Percentiles rank a stretch among this genome's conserved stretches.
These are phyloP conservation scores for Parnassius mnemosyne DNA, from an alignment of 2,888 invertebrate genomes.

Conservation along the genomic window DNA sequence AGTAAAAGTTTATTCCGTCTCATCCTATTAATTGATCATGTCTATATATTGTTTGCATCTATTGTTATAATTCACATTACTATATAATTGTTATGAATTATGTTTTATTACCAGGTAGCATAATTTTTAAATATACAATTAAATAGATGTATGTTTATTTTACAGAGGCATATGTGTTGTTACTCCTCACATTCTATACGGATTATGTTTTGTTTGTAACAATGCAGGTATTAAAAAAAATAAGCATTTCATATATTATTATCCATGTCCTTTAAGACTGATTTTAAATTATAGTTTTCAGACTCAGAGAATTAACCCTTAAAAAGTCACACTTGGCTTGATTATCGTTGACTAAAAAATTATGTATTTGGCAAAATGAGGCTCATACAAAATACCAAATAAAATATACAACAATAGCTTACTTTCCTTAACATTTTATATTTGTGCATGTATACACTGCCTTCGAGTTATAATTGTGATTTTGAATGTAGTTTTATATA, in stretches of 20 bases:
- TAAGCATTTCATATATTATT: no score
- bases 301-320: not conserved
- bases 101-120: not conserved
- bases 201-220: no score
- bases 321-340: not conserved
- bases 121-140: no score
- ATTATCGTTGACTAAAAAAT: not conserved
- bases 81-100: conserved; percentile 6
- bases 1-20: conserved; percentile 9
- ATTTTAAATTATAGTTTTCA: no score
- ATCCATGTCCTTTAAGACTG: no score
- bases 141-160: no score
- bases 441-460: conserved; percentile 66
- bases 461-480: conserved; percentile 62
- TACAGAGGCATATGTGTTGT: no score
- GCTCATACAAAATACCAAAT: conserved; percentile 27
- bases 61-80: conserved; percentile 10
- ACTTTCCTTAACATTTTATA: conserved; percentile 48
- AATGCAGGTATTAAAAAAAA: no score
- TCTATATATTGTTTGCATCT: conserved; percentile 1
- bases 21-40: conserved; percentile 3
- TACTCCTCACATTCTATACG: no score
- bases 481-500: conserved; percentile 52
- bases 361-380: conserved; percentile 13
- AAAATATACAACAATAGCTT: conserved; percentile 43